A percentile compares a stretch with the other conserved stretches of the same genome.
Conservation (phyloP, 2,113 vertebrate species). For the Equus przewalskii region DNA sequence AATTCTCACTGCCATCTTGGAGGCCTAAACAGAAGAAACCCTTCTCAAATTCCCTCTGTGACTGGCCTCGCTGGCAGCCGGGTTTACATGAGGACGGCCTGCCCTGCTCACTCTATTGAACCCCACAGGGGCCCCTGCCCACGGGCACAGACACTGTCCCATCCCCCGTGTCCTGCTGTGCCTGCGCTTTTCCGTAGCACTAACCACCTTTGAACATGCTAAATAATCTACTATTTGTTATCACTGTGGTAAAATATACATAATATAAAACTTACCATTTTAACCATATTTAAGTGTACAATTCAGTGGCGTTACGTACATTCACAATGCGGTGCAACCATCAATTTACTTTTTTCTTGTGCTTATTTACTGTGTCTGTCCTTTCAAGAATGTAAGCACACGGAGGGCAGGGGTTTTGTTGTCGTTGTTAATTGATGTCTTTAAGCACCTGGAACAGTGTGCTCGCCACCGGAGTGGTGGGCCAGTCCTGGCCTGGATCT, state of each 20-base stretch:
- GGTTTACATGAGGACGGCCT: background rate
- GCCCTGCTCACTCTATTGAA: too few relatives aligned
- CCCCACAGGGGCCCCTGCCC: background rate
- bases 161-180: too few relatives aligned
- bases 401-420: accelerated
- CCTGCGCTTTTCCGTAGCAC: background rate
- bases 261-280: background rate
- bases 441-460: background rate
- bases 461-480: background rate
- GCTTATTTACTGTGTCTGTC: background rate
- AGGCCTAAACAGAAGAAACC: background rate
- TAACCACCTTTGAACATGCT: background rate
- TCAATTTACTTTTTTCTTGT: background rate
- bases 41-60: background rate
- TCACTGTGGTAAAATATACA: background rate
- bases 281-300: background rate
- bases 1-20: background rate
- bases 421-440: background rate
- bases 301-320: too few relatives aligned
- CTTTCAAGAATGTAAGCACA: background rate
- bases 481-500: background rate
- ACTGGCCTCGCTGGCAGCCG: background rate
- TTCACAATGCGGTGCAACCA: background rate
- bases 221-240: too few relatives aligned
- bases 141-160: accelerated